Conservation (phyloP, 2,113 vertebrate species). For the Chionis minor region DNA sequence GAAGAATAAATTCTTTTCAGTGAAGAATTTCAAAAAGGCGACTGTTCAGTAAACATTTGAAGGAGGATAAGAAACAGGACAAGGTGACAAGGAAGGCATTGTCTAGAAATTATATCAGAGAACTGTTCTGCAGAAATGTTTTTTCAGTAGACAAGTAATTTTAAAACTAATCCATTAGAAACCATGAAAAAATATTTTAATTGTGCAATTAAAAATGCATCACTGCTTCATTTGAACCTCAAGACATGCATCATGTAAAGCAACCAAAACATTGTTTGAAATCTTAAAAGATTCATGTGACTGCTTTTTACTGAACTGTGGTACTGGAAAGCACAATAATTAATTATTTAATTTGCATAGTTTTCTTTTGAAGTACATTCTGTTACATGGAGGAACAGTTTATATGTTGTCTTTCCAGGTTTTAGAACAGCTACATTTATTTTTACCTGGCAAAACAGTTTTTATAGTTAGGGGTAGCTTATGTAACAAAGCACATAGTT, state of each 20-base stretch:
- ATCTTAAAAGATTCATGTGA: background rate
- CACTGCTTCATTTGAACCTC: background rate
- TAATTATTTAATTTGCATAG: background rate
- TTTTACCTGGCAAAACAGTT: background rate
- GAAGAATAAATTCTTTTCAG: background rate
- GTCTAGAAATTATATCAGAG: background rate
- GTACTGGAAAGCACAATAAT: background rate
- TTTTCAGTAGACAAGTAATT: constrained; percentile 14
- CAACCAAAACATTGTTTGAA: background rate
- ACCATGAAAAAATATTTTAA: background rate
- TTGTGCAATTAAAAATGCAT: background rate
- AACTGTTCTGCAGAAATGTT: background rate
- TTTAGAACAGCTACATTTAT: background rate
- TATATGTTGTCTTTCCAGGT: background rate
- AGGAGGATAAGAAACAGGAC: background rate
- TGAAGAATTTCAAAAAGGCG: background rate
- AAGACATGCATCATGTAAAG: background rate
- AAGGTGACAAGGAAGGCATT: constrained; percentile 14
- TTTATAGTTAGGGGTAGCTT: background rate
- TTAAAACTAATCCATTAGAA: constrained; percentile 15
- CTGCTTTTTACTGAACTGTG: background rate
- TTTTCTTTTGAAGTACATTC: background rate
- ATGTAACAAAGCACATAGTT: background rate
- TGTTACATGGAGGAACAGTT: background rate
- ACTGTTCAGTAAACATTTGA: background rate